Base-by-base conservation (phyloP, 2,888 invertebrate species). In the Patella ulyssiponensis region DNA sequence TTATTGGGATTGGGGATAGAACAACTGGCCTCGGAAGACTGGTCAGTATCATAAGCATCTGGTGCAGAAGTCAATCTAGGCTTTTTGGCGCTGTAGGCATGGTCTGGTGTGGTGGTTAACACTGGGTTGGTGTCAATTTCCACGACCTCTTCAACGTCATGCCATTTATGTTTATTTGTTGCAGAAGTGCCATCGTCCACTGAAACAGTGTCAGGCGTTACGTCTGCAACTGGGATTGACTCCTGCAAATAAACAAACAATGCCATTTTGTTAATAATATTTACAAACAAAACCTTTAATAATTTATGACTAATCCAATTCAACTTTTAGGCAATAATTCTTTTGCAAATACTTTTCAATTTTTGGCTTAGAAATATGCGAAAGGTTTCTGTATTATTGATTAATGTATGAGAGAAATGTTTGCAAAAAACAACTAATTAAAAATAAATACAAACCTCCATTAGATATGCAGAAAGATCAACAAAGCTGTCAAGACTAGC, bases 401-500 rank as follows among this genome's bases (percentile, higher is more conserved):
- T 33, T 5, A 33, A 33, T 33, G 4, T 33, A 44, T 44, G 44
- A 44, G 5, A 44, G 44, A 44, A 44, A 44, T 7, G 44, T 44
- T 44, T 44, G 44, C 33, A 69, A 14, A 17, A 72, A 27, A 17
- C 52, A n/a, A 73, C n/a, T 9, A 17, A 73, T 20, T 44, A 44
- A 44, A 44, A 44, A 44, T 44, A 44, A 75, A 51, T 23, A 81
- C 84, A 75, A 75, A 88, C 87, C 82, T 78, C 81, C 73, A 77
- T 75, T 53, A 87, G 78, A 79, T 85, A 84, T 73, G 83, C 82
- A 58, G 87, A 84, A 52, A 89, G 84, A 80, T 89, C 87, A 78
- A 87, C 82, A 78, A 87, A 88, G 77, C 86, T 87, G 79, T 87
- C 86, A 79, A 89, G 82, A 58, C 81, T 81, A 69, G 77, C 79